phyloP scores from a whole-genome alignment of 2,888 invertebrate species.

The Eupithecia subumbrata region DNA sequence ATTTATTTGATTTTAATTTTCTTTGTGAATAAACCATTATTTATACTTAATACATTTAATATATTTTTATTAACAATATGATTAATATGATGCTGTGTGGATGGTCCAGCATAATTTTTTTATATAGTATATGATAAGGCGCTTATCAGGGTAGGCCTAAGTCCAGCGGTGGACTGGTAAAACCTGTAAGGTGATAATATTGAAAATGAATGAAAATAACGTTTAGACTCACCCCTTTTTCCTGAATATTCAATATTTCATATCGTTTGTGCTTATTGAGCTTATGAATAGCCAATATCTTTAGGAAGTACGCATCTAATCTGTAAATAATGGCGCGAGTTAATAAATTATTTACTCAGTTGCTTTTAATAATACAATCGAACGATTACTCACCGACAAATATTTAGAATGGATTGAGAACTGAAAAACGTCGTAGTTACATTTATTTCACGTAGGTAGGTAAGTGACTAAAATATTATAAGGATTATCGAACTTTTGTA shows the following conservation, averaged over 20 bases:
- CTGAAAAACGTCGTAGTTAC: neutral
- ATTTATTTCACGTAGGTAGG: neutral
- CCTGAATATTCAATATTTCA: neutral
- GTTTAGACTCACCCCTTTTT: neutral
- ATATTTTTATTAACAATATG: too few species aligned
- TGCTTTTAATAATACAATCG: neutral
- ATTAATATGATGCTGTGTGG: too few species aligned
- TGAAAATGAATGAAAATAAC: neutral
- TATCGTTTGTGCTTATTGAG: neutral
- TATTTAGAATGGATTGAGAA: neutral
- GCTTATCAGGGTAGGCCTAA: too few species aligned
- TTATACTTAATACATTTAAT: too few species aligned
- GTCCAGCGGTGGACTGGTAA: too few species aligned
- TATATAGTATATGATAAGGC: too few species aligned
- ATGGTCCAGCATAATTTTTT: too few species aligned
- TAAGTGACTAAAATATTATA: neutral
- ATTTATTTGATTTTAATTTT: too few species aligned
- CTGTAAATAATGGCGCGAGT: neutral
- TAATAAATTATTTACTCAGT: neutral
- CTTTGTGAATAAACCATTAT: too few species aligned
- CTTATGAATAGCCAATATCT: neutral
- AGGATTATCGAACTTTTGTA: neutral
- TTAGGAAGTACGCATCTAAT: neutral
- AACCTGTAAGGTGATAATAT: neutral
- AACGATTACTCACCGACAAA: neutral